Percentiles rank a stretch among this genome's conserved stretches.
phyloP scores from a whole-genome alignment of 2,113 vertebrate species.

The Hypanus sabinus region DNA sequence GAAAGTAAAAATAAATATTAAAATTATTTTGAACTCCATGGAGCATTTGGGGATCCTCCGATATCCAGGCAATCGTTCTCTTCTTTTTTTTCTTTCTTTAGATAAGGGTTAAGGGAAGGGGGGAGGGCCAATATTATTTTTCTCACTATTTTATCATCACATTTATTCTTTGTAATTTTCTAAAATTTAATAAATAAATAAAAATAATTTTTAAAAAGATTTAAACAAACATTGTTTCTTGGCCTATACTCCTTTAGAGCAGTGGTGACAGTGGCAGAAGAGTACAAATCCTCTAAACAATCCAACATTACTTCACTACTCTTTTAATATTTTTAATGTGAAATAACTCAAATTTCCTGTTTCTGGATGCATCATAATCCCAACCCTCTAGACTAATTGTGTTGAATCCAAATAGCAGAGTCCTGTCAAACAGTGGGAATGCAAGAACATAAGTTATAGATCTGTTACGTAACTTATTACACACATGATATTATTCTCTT shows the following conservation, averaged over 20 bases:
- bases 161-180: too few species aligned
- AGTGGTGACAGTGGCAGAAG: background rate
- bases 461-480: background rate
- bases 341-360: background rate
- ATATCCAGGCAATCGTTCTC: too few species aligned
- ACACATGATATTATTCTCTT: background rate
- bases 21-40: too few species aligned
- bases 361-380: background rate
- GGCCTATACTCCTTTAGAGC: background rate
- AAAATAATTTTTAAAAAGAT: too few species aligned
- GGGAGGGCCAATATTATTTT: too few species aligned
- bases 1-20: too few species aligned
- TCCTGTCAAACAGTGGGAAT: background rate
- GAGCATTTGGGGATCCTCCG: too few species aligned
- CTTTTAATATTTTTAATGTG: background rate
- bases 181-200: too few species aligned
- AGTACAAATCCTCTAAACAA: background rate
- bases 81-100: too few species aligned
- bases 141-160: too few species aligned
- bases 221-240: background rate
- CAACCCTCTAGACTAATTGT: background rate
- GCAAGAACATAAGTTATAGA: background rate
- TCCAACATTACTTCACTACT: background rate
- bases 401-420: background rate
- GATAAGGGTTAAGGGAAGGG: too few species aligned